Conservation (phyloP, 2,113 vertebrate species). For the Chiloscyllium plagiosum region DNA sequence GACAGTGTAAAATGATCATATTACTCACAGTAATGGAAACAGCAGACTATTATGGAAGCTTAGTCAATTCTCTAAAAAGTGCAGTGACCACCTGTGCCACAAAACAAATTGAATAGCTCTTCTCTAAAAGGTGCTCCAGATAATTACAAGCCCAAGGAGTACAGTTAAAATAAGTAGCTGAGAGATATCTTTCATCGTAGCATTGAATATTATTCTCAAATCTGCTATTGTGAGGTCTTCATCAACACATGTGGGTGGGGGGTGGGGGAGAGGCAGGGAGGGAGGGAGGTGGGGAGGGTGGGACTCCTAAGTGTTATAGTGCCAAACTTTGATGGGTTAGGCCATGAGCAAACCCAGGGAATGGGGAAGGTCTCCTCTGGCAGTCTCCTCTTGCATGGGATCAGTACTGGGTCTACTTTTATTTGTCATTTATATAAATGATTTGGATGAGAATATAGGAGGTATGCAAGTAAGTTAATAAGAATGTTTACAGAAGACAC, state of each 20-base stretch:
- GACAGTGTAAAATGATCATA: not conserved
- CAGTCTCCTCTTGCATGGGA: not conserved
- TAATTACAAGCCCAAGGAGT: not conserved
- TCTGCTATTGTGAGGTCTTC: not conserved
- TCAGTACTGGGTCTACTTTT: too few species aligned
- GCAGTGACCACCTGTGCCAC: not conserved
- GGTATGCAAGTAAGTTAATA: too few species aligned
- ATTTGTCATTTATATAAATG: too few species aligned
- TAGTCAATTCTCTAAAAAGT: not conserved
- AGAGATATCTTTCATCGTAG: not conserved
- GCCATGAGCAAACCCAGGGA: not conserved
- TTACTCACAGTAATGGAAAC: not conserved
- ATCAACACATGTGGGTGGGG: not conserved
- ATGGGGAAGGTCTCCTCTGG: not conserved
- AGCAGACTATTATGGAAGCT: not conserved
- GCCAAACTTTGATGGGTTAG: not conserved
- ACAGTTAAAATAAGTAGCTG: not conserved
- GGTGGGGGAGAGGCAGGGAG: too few species aligned
- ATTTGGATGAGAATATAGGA: too few species aligned
- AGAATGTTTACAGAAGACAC: too few species aligned
- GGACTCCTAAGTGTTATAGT: not conserved
- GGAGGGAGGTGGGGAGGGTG: too few species aligned
- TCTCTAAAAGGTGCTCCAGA: not conserved
- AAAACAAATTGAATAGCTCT: conserved; percentile 6
- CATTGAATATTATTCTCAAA: not conserved